Evolutionary conservation across 2,113 vertebrate genomes (phyloP).

Genomic region (Steatornis caripensis): DNA sequence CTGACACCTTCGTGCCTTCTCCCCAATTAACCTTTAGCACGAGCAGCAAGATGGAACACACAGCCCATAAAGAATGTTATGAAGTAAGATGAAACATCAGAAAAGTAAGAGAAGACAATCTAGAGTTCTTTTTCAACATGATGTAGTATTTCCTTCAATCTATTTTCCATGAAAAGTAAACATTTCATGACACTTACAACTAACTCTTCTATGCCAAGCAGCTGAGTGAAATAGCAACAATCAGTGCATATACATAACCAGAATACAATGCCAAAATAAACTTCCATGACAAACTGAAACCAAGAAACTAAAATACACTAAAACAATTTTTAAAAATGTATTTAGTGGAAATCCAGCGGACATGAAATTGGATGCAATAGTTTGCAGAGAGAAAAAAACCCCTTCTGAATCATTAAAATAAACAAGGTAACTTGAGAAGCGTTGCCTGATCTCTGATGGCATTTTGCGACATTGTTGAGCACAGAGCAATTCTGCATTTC

Average conservation of each 20-base stretch:
- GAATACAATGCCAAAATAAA: neutral
- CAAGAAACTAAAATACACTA: neutral
- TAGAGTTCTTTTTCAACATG: neutral
- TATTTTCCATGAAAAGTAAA: neutral
- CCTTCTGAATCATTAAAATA: neutral
- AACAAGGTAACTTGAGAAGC: neutral
- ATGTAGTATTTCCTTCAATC: neutral
- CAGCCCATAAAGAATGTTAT: neutral
- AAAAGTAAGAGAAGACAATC: neutral
- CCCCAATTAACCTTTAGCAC: neutral
- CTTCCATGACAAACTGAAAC: neutral
- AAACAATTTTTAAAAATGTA: rapidly evolving
- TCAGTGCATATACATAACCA: neutral
- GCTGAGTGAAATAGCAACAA: neutral
- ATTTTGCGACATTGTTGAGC: neutral
- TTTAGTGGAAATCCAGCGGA: neutral
- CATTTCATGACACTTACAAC: neutral
- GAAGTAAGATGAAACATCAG: neutral
- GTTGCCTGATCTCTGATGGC: neutral
- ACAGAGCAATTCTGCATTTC: neutral
- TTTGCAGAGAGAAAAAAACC: neutral
- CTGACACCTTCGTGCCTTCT: neutral
- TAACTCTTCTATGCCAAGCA: neutral
- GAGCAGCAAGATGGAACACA: neutral
- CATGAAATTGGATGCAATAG: neutral